These are phyloP conservation scores for Craterocephalus amniculus DNA, from an alignment of 2,797 vertebrate species.

Conservation along the genomic window DNA sequence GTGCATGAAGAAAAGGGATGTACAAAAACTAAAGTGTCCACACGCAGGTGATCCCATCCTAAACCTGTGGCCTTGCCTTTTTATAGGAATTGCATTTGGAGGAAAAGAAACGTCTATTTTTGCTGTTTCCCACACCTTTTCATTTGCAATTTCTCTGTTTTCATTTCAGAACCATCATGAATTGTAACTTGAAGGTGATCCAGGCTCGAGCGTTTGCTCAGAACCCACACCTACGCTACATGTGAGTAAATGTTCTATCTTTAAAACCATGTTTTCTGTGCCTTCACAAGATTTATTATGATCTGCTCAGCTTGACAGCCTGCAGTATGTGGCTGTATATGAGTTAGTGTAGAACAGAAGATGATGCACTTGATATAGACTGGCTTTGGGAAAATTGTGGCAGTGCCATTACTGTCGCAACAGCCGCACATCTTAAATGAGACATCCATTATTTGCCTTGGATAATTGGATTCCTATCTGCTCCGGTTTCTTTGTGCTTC, in stretches of 20 bases:
- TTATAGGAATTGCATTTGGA: background rate
- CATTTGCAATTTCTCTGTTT: constrained; percentile 38
- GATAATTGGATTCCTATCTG: constrained; percentile 80
- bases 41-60: constrained; percentile 2
- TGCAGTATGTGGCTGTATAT: constrained; percentile 38
- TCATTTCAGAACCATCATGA: constrained; percentile 92
- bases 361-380: constrained; percentile 67
- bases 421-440: constrained; percentile 73
- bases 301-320: constrained; percentile 47
- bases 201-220: constrained; percentile 94
- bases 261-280: constrained; percentile 45
- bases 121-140: constrained; percentile 4
- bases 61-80: constrained; percentile 6
- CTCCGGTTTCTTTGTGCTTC: constrained; percentile 61
- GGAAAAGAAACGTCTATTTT: constrained; percentile 12
- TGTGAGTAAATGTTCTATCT: constrained; percentile 87
- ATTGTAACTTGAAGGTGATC: constrained; percentile 94
- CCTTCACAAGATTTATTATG: constrained; percentile 50
- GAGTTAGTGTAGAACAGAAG: constrained; percentile 56
- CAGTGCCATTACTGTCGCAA: constrained; percentile 56
- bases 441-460: constrained; percentile 74
- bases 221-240: constrained; percentile 95
- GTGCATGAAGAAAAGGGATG: background rate
- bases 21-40: background rate
- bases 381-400: constrained; percentile 55